These are phyloP conservation scores for Enteromius anoplus DNA, from an alignment of 2,797 vertebrate genomes.

Conservation along the genomic window DNA sequence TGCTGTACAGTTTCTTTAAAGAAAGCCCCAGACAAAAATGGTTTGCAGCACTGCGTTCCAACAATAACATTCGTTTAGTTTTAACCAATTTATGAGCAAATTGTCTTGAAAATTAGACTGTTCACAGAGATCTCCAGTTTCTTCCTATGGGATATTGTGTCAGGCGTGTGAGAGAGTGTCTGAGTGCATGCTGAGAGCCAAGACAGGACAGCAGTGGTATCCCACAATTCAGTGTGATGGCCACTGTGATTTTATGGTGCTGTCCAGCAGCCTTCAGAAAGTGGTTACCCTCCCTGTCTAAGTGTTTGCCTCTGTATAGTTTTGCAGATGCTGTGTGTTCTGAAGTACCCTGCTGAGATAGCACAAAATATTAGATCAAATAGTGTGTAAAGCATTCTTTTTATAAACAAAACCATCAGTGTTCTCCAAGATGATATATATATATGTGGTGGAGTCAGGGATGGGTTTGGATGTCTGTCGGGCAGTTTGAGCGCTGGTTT, in stretches of 20 bases:
- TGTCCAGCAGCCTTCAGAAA: constrained; percentile 35
- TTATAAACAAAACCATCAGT: not conserved
- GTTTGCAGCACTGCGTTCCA: not conserved
- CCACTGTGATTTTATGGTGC: constrained; percentile 52
- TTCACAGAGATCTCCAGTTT: constrained; percentile 23
- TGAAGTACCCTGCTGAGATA: not conserved
- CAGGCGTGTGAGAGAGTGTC: constrained; percentile 6
- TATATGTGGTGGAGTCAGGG: constrained; percentile 5
- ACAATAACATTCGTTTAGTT: not conserved
- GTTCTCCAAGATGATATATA: not conserved
- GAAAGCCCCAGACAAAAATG: not conserved
- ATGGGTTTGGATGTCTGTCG: constrained; percentile 20
- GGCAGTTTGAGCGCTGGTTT: constrained; percentile 28
- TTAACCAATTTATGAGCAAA: constrained; percentile 8
- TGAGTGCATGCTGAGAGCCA: constrained; percentile 5
- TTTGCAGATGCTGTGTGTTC: constrained; percentile 39
- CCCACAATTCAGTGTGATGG: constrained; percentile 53
- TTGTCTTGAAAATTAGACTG: constrained; percentile 7
- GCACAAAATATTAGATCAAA: constrained; percentile 2
- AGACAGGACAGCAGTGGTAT: constrained; percentile 16
- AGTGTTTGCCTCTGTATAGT: constrained; percentile 38
- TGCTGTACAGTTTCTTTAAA: not conserved
- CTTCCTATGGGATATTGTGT: constrained; percentile 5
- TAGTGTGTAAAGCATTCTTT: not conserved
- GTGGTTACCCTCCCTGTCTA: constrained; percentile 35